Conservation (phyloP, 2,113 vertebrate species). For the Scophthalmus maximus region DNA sequence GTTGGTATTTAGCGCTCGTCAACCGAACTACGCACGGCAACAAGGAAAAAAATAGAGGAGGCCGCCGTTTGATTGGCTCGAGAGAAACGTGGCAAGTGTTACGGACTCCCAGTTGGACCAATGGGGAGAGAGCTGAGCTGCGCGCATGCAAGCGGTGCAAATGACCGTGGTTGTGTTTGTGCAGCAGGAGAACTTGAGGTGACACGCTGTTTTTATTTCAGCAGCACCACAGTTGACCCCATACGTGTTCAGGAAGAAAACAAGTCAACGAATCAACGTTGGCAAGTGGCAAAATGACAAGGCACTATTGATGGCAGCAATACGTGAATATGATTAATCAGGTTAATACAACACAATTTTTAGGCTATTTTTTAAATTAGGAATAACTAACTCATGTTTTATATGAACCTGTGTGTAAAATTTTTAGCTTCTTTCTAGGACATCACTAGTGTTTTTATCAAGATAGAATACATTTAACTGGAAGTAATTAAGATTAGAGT, state of each 20-base stretch:
- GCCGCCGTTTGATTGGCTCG: constrained; percentile 69
- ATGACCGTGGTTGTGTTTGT: constrained; percentile 48
- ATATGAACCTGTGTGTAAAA: no score
- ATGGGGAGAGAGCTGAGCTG: constrained; percentile 40
- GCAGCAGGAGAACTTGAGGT: constrained; percentile 56
- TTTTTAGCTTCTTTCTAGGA: no score
- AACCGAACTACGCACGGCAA: constrained; percentile 84
- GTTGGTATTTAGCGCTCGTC: constrained; percentile 82
- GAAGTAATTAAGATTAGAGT: no score
- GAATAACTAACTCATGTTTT: no score
- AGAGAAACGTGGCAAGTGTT: background rate
- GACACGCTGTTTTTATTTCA: constrained; percentile 49
- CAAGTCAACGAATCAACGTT: background rate
- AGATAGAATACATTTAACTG: no score
- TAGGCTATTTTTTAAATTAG: no score
- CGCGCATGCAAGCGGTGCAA: constrained; percentile 18
- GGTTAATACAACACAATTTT: background rate
- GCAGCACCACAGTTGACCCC: constrained; percentile 28
- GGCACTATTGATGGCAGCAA: background rate
- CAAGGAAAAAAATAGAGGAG: constrained; percentile 44
- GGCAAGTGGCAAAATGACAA: background rate
- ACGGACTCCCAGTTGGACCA: constrained; percentile 55
- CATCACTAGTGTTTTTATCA: no score
- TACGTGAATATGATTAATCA: background rate
- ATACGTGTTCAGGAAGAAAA: constrained; percentile 10